Base-by-base conservation (phyloP, 2,797 vertebrate species). In the Sciurus carolinensis region DNA sequence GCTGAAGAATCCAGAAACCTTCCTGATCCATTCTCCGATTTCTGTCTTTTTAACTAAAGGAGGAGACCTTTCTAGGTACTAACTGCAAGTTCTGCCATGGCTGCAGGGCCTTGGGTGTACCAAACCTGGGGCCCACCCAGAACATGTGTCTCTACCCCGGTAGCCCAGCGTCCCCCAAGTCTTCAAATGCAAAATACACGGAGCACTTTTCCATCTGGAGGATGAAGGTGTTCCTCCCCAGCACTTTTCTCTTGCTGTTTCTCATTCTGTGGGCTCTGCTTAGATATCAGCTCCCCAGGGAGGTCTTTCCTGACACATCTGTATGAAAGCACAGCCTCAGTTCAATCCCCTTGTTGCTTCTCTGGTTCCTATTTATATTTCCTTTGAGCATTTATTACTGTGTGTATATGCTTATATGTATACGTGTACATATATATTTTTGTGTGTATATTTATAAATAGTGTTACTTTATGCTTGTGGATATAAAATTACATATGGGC, bases 141-240 rank as follows among this genome's bases (percentile, higher is more conserved):
- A 80, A 10, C 5, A 0, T 4, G 28, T 36, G 47, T 64, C 30
- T 33, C 10, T 9, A 28, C n/a, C 7, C 1, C 33, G 2, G 14
- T 8, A 3, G 52, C 69, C 28, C 30, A 4, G 36, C 13, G 17
- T 30, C 64, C 8, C 8, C 5, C 44, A 6, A 1, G 24, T 73
- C 42, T 50, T 33, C 36, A 52, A n/a, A 22, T 36, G 75, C 52
- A 30, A 14, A 59, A 1, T 3, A 17, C 18, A 52, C 28, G 9
- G 52, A 66, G 75, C 14, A 1, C 14, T 28, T 62, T 30, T 24
- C 30, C 6, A 1, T 0, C 26, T 2, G 7, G 14, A 52, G 22
- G 4, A 15, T 67, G 66, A 33, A 54, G 69, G 44, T 47, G 18
- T 47, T 4, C 28, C 8, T 39, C 15, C 15, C 2, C 3, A 1